A percentile compares a stretch with the other conserved stretches of the same genome.
Conservation (phyloP, 2,797 vertebrate species). For the Poliocrania exsul region DNA sequence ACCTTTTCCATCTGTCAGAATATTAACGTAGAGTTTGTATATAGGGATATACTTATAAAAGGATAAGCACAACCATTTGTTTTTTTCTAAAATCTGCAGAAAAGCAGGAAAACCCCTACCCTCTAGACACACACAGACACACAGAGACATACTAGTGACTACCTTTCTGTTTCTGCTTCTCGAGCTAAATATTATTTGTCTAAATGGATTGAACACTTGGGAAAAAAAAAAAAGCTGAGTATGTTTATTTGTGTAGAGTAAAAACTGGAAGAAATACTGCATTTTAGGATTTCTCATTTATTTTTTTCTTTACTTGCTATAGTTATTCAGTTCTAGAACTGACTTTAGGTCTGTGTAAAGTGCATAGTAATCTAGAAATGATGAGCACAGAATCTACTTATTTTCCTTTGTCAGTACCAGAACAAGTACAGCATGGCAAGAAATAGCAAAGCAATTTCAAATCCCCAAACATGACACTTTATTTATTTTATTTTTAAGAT, state of each 20-base stretch:
- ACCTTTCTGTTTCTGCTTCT: neutral
- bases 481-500: neutral
- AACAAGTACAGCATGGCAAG: neutral
- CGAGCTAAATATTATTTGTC: neutral
- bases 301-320: neutral
- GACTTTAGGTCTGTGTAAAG: neutral
- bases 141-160: neutral
- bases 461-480: neutral
- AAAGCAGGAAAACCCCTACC: neutral
- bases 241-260: neutral
- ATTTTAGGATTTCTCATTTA: neutral
- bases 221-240: neutral
- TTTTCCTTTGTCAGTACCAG: neutral
- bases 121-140: too few species aligned
- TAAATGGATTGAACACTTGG: neutral
- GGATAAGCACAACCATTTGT: neutral
- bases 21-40: neutral
- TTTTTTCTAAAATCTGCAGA: neutral
- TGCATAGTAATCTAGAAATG: neutral
- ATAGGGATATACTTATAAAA: neutral
- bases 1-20: neutral
- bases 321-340: neutral
- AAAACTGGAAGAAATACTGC: neutral
- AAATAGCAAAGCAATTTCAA: neutral
- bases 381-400: neutral